A percentile compares a stretch with the other conserved stretches of the same genome.
phyloP scores from a whole-genome alignment of 2,113 vertebrate species.

The Cyprinodon variegatus region DNA sequence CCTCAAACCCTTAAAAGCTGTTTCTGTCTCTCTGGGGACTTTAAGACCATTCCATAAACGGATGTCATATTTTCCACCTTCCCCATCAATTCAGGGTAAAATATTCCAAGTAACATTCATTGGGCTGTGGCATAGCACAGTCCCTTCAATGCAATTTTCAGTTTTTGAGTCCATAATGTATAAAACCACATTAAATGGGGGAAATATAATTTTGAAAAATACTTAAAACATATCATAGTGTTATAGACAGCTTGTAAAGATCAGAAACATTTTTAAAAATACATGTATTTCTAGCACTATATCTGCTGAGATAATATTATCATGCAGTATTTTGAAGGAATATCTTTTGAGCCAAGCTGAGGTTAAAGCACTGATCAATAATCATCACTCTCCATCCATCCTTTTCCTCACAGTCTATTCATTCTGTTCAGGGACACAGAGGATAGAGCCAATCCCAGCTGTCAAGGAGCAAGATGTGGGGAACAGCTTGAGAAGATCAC shows the following conservation, averaged over 20 bases:
- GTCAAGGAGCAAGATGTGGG: background rate
- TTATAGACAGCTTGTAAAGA: background rate
- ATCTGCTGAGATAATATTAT: background rate
- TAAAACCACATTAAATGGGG: background rate
- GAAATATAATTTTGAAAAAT: conserved; percentile 3
- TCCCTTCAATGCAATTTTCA: background rate
- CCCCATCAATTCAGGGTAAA: conserved; percentile 1
- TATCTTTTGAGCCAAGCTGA: background rate
- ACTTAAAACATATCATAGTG: background rate
- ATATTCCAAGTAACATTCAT: background rate
- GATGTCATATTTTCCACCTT: background rate
- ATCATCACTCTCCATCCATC: background rate
- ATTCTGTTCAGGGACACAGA: background rate
- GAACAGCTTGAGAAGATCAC: background rate
- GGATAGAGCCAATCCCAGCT: background rate
- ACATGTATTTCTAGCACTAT: background rate
- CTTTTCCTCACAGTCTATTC: background rate
- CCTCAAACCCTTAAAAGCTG: background rate
- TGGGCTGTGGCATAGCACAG: background rate
- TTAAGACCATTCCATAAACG: background rate
- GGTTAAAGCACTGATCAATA: background rate
- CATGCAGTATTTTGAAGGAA: background rate
- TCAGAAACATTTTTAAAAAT: background rate
- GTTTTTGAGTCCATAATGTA: background rate
- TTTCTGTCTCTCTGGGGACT: background rate